A percentile compares a stretch with the other conserved stretches of the same genome.
Evolutionary conservation across 2,797 vertebrate genomes (phyloP).

Genomic region (Danio albolineatus): DNA sequence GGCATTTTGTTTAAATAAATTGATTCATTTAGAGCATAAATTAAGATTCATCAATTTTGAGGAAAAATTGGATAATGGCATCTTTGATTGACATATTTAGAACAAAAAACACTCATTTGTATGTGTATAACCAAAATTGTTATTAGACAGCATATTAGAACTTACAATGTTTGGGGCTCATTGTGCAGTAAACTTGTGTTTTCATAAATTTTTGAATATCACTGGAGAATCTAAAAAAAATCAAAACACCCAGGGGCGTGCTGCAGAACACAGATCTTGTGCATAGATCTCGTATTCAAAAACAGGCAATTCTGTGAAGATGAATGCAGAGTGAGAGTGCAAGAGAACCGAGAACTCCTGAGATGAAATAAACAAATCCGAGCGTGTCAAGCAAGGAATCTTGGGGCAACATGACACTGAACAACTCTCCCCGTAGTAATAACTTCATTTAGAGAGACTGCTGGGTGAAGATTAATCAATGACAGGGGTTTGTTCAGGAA

Average conservation of each 20-base stretch:
- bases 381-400: slow-evolving; percentile 17
- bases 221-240: too few relatives aligned
- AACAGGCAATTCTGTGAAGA: slow-evolving; percentile 43
- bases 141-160: too few relatives aligned
- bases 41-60: too few relatives aligned
- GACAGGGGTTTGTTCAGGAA: slow-evolving; percentile 2
- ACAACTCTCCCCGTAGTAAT: slow-evolving; percentile 29
- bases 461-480: slow-evolving; percentile 25
- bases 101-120: too few relatives aligned
- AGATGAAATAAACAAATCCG: slow-evolving; percentile 12
- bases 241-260: slow-evolving; percentile 6
- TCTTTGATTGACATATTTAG: too few relatives aligned
- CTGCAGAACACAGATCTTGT: slow-evolving; percentile 14
- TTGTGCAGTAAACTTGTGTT: too few relatives aligned
- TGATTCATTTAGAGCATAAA: too few relatives aligned
- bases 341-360: not conserved
- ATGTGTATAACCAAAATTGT: too few relatives aligned
- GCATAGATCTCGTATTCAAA: not conserved
- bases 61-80: too few relatives aligned
- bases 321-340: slow-evolving; percentile 8
- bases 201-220: too few relatives aligned
- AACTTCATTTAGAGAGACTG: slow-evolving; percentile 22
- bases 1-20: too few relatives aligned
- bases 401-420: not conserved
- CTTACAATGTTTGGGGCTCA: too few relatives aligned